Evolutionary conservation across 2,888 invertebrate genomes (phyloP), one percentile per base, ranked within the genome.

Genomic region (Drosophila ezoana): DNA sequence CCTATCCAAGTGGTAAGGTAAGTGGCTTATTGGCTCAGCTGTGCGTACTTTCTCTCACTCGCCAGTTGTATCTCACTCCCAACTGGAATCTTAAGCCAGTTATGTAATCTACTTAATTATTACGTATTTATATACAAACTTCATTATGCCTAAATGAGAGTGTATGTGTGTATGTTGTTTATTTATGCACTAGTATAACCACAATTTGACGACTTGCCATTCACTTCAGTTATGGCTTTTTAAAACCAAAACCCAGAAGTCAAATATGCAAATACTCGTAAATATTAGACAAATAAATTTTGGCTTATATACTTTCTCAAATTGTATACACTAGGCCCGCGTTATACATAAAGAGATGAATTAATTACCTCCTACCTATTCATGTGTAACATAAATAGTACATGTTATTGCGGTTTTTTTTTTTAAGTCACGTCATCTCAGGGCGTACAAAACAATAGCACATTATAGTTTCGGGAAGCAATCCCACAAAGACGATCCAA

Each of bases 171-270:
- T 40, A 48, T 56, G 54, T 52, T 52, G 37, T 49, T 33, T 49
- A 38, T 45, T 45, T 43, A 18, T 59, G 18, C 44, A 18, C 52
- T 38, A 47, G 59, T 78, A 67, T 64, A 73, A 68, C 76, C 59
- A 52, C 59, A 68, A 56, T 60, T 72, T 72, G 74, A 70, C 74
- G 84, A 66, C 59, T 80, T 71, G 72, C 82, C 87, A 67, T 84
- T 89, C 87, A 83, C 82, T 84, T 59, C 60, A 57, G 49, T 57
- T 57, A 57, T 49, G 57, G 56, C 43, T 56, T 45, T 38, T 32
- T 56, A 38, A 47, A 61, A 32, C 64, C 48, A 23, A 80, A 73
- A 61, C 64, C 88, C 89, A 82, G 81, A 85, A 87, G 80, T 59
- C 62, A 67, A 71, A 76, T 79, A 85, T 82, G 76, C 64, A 75